Conservation (phyloP, 2,113 vertebrate genomes). For the Chroicocephalus ridibundus region DNA sequence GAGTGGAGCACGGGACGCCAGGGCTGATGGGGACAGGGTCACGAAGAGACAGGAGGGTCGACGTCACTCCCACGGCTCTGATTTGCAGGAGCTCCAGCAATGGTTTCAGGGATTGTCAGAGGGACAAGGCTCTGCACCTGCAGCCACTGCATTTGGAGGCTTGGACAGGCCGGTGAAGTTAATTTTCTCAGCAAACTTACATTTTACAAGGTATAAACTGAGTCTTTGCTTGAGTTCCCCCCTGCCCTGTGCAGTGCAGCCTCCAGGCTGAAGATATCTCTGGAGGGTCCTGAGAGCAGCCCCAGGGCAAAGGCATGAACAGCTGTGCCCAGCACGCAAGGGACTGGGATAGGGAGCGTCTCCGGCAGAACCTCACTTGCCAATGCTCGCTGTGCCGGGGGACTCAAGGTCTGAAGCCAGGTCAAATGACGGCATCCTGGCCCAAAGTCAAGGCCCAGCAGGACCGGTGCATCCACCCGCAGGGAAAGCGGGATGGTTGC, state of each 20-base stretch:
- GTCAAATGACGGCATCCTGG: neutral
- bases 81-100: neutral
- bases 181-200: neutral
- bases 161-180: neutral
- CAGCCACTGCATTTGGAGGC: neutral
- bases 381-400: neutral
- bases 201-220: neutral
- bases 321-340: neutral
- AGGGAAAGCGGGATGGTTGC: neutral
- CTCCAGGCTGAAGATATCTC: neutral
- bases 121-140: neutral
- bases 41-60: neutral
- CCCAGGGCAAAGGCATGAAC: neutral
- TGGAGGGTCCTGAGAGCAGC: neutral
- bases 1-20: neutral
- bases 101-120: fast-evolving
- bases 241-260: neutral
- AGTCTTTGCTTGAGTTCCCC: neutral
- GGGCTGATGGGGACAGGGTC: neutral
- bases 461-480: fast-evolving
- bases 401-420: neutral
- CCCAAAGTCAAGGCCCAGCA: neutral
- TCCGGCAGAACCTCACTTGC: neutral
- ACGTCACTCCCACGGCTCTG: neutral
- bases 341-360: neutral